A percentile compares a stretch with the other conserved stretches of the same genome.
phyloP scores from a whole-genome alignment of 2,888 invertebrate species.

The Tuberolachnus salignus region DNA sequence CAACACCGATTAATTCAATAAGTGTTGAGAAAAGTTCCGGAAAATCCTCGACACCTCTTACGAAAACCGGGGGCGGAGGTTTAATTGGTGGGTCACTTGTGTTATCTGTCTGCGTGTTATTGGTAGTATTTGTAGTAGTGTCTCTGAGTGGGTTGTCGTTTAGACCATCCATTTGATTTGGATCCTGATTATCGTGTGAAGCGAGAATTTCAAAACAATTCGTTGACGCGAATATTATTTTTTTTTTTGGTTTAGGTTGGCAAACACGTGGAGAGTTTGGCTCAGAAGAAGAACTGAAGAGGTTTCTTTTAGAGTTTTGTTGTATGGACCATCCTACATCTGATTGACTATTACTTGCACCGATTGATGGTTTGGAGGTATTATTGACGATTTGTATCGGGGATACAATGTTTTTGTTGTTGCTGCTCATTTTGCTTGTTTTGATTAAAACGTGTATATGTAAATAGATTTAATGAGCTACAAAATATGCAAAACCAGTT shows the following conservation, averaged over 20 bases:
- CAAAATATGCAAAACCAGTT: background rate
- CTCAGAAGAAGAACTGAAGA: background rate
- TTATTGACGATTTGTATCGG: too few species aligned
- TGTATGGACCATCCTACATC: background rate
- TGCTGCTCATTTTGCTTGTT: too few species aligned
- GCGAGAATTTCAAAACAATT: slow-evolving; percentile 7
- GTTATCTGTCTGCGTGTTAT: too few species aligned
- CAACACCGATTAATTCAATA: slow-evolving; percentile 3
- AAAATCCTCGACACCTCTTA: too few species aligned
- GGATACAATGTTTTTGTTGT: too few species aligned
- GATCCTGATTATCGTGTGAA: background rate
- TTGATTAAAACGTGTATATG: too few species aligned
- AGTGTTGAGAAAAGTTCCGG: background rate
- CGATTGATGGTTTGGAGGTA: too few species aligned
- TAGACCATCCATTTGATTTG: background rate
- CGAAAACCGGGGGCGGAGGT: too few species aligned
- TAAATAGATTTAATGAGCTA: background rate
- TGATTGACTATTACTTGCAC: background rate
- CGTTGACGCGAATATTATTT: background rate
- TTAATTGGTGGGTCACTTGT: too few species aligned
- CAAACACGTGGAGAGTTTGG: background rate
- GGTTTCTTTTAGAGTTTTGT: background rate
- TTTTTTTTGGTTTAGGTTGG: background rate
- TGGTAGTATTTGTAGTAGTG: too few species aligned
- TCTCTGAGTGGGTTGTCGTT: too few species aligned